Conservation (phyloP, 2,113 vertebrate genomes). For the Glaucomys volans region DNA sequence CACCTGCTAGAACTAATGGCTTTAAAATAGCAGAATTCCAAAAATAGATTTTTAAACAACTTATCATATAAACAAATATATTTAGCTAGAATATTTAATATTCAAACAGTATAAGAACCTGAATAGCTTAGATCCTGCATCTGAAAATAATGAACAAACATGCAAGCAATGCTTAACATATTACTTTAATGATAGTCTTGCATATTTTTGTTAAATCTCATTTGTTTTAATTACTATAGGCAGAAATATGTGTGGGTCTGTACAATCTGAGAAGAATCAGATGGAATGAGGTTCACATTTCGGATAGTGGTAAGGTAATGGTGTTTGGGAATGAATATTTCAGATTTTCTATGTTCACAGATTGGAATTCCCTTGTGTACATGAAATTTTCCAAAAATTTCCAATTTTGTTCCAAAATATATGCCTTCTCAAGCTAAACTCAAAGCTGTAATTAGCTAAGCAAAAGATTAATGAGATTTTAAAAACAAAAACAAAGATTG, state of each 20-base stretch:
- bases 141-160: neutral
- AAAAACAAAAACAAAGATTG: constrained; percentile 38
- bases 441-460: constrained; percentile 38
- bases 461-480: constrained; percentile 53
- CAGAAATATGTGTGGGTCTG: neutral
- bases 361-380: neutral
- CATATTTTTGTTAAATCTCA: neutral
- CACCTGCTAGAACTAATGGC: neutral
- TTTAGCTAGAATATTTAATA: neutral
- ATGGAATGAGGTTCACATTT: neutral
- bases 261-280: neutral
- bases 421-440: neutral
- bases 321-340: too few species aligned
- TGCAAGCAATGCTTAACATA: too few species aligned
- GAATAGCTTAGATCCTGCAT: neutral
- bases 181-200: neutral
- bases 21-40: neutral
- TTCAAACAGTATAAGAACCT: neutral
- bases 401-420: constrained; percentile 17
- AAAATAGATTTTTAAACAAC: neutral
- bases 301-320: neutral
- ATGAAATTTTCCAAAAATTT: constrained; percentile 12
- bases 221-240: neutral
- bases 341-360: neutral
- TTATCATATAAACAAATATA: neutral